Evolutionary conservation across 2,888 invertebrate genomes (phyloP), one percentile per base, ranked within the genome.

Genomic region (Cylindroiulus punctatus): DNA sequence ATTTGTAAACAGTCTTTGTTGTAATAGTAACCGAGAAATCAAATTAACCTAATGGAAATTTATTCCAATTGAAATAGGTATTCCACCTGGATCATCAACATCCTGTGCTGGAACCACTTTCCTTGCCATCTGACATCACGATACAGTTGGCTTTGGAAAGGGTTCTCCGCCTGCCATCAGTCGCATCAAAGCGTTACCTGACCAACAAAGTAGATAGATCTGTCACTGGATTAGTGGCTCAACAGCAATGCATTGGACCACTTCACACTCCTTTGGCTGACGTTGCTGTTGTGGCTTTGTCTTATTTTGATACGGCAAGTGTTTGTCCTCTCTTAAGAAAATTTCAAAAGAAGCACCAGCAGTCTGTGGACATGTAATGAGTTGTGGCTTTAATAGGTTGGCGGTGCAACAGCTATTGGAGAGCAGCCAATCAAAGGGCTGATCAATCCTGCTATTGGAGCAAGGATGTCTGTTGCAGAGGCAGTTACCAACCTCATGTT

Each of bases 161-260:
- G 42, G 87, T 87, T n/a, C 81, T 87, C 12, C 89, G 92, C 4
- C 93, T 98, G 32, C 96, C 98, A 0, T 94, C 97, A 0, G 98
- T 99, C 7, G 96, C 95, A 84, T 98, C 98, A 91, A 99, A 99
- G 91, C 93, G 98, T 89, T 98, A 96, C 90, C 93, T 98, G 81
- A 98, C 98, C 0, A 98, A 96, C 90, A 98, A 98, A 93, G 98
- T 98, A 22, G 96, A 96, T 91, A 93, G 98, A 81, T 98, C 98
- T 90, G 98, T 99, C 12, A 95, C 97, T 1, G 99, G 99, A 0
- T 92, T 99, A 22, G 94, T 99, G 87, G 99, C 97, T 0, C 98
- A 98, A 91, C 99, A 99, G 90, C 99, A 99, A 91, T 99, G 99
- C 90, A 97, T 99, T 36, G 99, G 99, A 0, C 98, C 98, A 0